Evolutionary conservation across 1,140 invertebrate genomes (phyloP).

Genomic region (Drosophila teissieri): DNA sequence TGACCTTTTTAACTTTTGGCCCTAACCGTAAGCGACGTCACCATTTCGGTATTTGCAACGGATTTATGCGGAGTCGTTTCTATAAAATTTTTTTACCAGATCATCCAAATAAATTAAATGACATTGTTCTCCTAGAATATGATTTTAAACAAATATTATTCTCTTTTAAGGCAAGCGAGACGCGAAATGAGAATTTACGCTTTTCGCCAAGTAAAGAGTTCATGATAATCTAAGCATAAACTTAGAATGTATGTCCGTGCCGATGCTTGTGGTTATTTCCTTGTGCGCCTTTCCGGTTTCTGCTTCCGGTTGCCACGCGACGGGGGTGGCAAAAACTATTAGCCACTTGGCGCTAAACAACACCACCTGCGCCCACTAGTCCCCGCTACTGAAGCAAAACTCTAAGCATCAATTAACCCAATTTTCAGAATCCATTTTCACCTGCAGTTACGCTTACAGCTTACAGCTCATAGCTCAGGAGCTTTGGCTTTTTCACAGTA

Average conservation of each 20-base stretch:
- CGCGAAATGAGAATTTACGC: no score
- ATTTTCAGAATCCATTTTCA: conserved; percentile 83
- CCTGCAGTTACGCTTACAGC: conserved; percentile 52
- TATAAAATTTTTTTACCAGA: no score
- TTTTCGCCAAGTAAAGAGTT: conserved; percentile 3
- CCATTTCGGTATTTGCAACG: conserved; percentile 58
- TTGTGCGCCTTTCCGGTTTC: conserved; percentile 77
- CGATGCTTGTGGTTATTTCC: conserved; percentile 66
- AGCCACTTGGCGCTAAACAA: conserved; percentile 80
- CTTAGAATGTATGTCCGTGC: conserved; percentile 16
- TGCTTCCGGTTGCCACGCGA: conserved; percentile 51
- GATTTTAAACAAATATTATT: no score
- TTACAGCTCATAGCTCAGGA: conserved; percentile 28
- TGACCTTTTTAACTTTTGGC: conserved; percentile 18
- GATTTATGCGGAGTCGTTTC: conserved; percentile 6
- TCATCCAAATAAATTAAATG: neutral
- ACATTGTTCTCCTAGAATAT: no score
- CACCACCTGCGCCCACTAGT: conserved; percentile 53
- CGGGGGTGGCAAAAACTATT: conserved; percentile 74
- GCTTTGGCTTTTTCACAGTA: conserved; percentile 44
- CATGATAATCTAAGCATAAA: conserved; percentile 10
- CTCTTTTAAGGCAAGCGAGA: neutral
- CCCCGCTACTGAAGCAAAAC: conserved; percentile 44
- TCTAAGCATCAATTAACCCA: conserved; percentile 84
- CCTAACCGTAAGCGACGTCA: conserved; percentile 20